A percentile compares a stretch with the other conserved stretches of the same genome.
These are phyloP conservation scores for Odiellus spinosus DNA, from an alignment of 2,888 invertebrate species.

Conservation along the genomic window DNA sequence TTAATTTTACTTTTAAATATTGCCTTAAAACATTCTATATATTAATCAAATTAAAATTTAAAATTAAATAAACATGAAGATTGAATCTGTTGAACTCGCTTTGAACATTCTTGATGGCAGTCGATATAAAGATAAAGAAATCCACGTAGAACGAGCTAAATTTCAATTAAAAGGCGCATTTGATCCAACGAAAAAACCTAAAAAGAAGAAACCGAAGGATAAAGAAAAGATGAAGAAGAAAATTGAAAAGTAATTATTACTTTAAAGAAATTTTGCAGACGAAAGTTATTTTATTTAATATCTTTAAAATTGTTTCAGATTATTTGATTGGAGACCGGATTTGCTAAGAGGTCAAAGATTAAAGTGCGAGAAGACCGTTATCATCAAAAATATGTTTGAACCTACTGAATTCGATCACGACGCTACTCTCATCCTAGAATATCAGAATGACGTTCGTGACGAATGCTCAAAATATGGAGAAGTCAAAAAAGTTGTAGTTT, in stretches of 20 bases:
- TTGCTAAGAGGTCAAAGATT: constrained; percentile 67
- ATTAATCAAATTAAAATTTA: no score
- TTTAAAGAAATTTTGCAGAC: no score
- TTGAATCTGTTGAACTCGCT: constrained; percentile 86
- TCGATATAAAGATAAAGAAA: constrained; percentile 49
- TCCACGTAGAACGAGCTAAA: constrained; percentile 78
- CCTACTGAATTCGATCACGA: constrained; percentile 75
- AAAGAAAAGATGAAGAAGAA: constrained; percentile 78
- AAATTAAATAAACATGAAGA: constrained; percentile 33
- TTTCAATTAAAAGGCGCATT: constrained; percentile 86
- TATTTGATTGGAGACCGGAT: constrained; percentile 95
- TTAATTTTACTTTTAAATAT: constrained; percentile 5
- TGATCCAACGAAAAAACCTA: constrained; percentile 80
- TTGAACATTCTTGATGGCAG: constrained; percentile 78
- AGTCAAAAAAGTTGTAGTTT: constrained; percentile 75
- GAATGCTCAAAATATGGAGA: constrained; percentile 82
- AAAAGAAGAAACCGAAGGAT: constrained; percentile 66
- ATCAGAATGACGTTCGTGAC: constrained; percentile 73
- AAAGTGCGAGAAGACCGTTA: constrained; percentile 76
- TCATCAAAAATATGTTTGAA: constrained; percentile 83
- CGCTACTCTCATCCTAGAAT: constrained; percentile 71
- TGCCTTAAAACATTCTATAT: no score
- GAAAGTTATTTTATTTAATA: constrained; percentile 6
- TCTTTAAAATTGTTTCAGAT: no score
- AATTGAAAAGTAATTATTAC: constrained; percentile 68